Base-by-base conservation (phyloP, 2,888 invertebrate species). In the Stramonita haemastoma region DNA sequence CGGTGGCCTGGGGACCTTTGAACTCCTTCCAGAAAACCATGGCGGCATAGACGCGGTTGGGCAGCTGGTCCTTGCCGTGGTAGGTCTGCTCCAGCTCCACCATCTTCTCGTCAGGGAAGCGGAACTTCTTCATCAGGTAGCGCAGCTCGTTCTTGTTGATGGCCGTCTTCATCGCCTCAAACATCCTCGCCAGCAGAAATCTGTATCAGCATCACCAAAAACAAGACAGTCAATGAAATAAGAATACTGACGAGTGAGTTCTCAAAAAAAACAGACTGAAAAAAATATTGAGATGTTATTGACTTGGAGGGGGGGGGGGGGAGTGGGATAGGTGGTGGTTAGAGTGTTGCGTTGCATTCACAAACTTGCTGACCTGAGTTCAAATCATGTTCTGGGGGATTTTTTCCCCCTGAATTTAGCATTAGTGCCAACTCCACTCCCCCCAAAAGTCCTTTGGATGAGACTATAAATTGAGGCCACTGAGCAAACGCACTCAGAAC, bases 141-240 rank as follows among this genome's bases (percentile, higher is more conserved):
- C 95, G 92, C 26, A 95, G 91, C 88, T 95, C 95, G 88, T 94
- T 93, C 90, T 95, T 95, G 91, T 93, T 94, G 77, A 95, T 88
- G 17, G 92, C 91, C 6, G 89, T 90, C 91, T 93, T 94, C 87
- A 95, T 93, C 22, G 92, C 92, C 15, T 94, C 93, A 88, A 95
- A 94, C 93, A 95, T 94, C 88, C 93, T 92, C 90, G 91, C 90
- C 88, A 95, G 90, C 83, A 95, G 92, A 94, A 88, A 19, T 95
- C 95, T 95, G 92, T 17, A 91, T 91, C 81, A 70, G 29, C 0
- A 29, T 26, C 57, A 4, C 56, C 36, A 83, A 36, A 0, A 85
- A n/a, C 5, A 22, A 83, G 46, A 83, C 11, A 34, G 83, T 79
- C n/a, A 79, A n/a, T n/a, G 36, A 81, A 19, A 29, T 81, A 46